phyloP scores from a whole-genome alignment of 2,888 invertebrate genomes.

The Muschampia plurimacula region DNA sequence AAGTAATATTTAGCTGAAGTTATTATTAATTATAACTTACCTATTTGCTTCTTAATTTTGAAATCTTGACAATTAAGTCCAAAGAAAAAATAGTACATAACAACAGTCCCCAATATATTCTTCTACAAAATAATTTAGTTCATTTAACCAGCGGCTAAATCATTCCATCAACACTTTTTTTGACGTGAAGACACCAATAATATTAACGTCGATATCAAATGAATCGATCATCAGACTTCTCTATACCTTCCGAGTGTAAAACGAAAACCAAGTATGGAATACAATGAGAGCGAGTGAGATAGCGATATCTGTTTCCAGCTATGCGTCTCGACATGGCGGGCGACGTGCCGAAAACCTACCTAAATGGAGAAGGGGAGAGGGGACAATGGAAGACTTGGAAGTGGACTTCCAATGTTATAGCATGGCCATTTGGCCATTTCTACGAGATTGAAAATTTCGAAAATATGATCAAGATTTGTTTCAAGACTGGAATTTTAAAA shows the following conservation, averaged over 20 bases:
- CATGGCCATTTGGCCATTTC: not conserved
- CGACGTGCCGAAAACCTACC: conserved; percentile 51
- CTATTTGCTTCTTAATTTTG: too few species aligned
- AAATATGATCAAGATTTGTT: not conserved
- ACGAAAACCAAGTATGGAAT: conserved; percentile 82
- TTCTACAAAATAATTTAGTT: too few species aligned
- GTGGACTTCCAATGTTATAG: not conserved
- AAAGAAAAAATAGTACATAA: too few species aligned
- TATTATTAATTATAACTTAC: too few species aligned
- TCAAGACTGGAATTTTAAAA: too few species aligned
- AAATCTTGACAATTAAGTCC: too few species aligned
- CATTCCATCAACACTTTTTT: too few species aligned
- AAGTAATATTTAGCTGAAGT: too few species aligned
- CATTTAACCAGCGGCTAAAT: too few species aligned
- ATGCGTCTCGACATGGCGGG: conserved; percentile 68
- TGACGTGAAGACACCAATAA: not conserved
- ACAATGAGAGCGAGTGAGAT: conserved; percentile 74
- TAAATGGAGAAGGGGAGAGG: not conserved
- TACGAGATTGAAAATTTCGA: not conserved
- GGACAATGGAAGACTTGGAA: not conserved
- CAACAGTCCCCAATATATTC: too few species aligned
- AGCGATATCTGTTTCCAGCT: conserved; percentile 51
- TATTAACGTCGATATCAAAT: conserved; percentile 44
- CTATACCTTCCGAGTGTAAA: conserved; percentile 75
- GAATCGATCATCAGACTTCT: conserved; percentile 50